Evolutionary conservation across 1,140 invertebrate species (phyloP).

Genomic region (Drosophila sucinea): DNA sequence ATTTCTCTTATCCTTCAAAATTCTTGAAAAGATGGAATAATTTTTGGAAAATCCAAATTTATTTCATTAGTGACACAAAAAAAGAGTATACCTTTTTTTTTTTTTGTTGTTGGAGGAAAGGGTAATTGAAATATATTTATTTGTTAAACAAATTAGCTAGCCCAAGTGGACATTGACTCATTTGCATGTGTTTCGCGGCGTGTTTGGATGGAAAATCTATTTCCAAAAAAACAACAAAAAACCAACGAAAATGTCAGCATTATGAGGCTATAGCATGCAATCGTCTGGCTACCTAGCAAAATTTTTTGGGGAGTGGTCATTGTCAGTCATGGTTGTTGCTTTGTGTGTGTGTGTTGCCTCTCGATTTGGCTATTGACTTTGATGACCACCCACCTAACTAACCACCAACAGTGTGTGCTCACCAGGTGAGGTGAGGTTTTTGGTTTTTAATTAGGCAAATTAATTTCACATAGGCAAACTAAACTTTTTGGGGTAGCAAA

Average conservation of each 20-base stretch:
- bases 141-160: slow-evolving; percentile 69
- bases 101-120: neutral
- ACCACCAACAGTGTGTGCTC: neutral
- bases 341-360: neutral
- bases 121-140: slow-evolving; percentile 51
- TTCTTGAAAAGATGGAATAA: too few species aligned
- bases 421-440: slow-evolving; percentile 3
- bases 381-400: slow-evolving; percentile 1
- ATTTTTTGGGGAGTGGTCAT: slow-evolving; percentile 26
- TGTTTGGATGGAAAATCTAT: slow-evolving; percentile 10
- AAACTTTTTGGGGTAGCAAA: slow-evolving; percentile 17
- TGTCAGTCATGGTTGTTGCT: slow-evolving; percentile 32
- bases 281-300: neutral
- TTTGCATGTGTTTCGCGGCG: slow-evolving; percentile 25
- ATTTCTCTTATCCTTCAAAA: too few species aligned
- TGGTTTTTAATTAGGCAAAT: slow-evolving; percentile 72
- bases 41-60: too few species aligned
- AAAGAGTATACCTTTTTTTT: neutral
- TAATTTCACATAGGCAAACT: slow-evolving; percentile 51
- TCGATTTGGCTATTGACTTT: slow-evolving; percentile 54
- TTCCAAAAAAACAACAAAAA: slow-evolving; percentile 14
- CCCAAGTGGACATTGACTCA: slow-evolving; percentile 39
- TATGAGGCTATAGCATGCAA: slow-evolving; percentile 52
- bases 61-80: too few species aligned
- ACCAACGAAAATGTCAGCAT: slow-evolving; percentile 21